Evolutionary conservation across 2,888 invertebrate genomes (phyloP).

Genomic region (Ormia ochracea): DNA sequence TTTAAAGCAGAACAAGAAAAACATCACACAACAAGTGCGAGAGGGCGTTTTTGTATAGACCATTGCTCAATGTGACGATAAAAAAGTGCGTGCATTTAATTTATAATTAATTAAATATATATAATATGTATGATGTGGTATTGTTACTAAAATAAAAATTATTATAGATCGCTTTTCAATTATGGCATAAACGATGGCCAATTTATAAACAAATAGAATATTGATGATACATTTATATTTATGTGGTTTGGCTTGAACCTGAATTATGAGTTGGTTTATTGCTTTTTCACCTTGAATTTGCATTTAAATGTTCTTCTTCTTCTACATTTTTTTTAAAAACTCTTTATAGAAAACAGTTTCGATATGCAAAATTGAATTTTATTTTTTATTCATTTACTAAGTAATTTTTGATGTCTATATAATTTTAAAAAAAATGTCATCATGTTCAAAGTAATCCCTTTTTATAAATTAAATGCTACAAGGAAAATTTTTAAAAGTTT

Average conservation of each 20-base stretch:
- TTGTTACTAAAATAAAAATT: neutral
- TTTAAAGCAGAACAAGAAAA: slow-evolving; percentile 18
- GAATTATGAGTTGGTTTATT: slow-evolving; percentile 25
- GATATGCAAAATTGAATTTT: neutral
- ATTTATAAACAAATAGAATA: slow-evolving; percentile 59
- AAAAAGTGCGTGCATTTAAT: slow-evolving; percentile 60
- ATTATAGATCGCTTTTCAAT: slow-evolving; percentile 45
- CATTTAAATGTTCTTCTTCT: slow-evolving; percentile 40
- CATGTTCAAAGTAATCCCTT: slow-evolving; percentile 17
- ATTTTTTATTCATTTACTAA: neutral
- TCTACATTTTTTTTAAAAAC: slow-evolving; percentile 6
- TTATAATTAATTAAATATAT: slow-evolving; percentile 48
- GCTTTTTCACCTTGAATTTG: slow-evolving; percentile 43
- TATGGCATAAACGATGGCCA: slow-evolving; percentile 66
- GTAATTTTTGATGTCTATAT: neutral
- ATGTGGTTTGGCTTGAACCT: slow-evolving; percentile 49
- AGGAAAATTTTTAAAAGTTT: neutral
- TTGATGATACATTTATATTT: slow-evolving; percentile 41
- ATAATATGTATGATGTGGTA: neutral
- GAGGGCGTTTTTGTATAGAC: slow-evolving; percentile 41
- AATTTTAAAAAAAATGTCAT: slow-evolving; percentile 42
- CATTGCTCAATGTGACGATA: slow-evolving; percentile 31
- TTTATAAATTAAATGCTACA: neutral
- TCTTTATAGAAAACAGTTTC: neutral
- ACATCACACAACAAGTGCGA: slow-evolving; percentile 36